Evolutionary conservation across 2,888 invertebrate species (phyloP), one percentile per base, ranked within the genome.

Genomic region (Ennomos erosarius): DNA sequence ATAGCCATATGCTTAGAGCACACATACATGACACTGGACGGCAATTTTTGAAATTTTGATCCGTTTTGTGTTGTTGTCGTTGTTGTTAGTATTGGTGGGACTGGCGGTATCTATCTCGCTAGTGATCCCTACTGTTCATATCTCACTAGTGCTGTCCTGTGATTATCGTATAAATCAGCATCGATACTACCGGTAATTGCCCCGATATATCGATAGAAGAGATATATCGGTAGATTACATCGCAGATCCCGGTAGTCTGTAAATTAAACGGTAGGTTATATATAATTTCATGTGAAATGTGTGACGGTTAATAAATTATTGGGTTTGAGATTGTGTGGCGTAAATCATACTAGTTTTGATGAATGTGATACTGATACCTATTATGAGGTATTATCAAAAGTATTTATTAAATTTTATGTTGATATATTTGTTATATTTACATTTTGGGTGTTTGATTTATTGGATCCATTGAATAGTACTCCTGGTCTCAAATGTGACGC

Each of bases 91-190:
- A n/a, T n/a, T n/a, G n/a, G n/a, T n/a, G n/a, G n/a, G n/a, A n/a
- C 26, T 3, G 26, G 4, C 4, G 26, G 4, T 4, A 6, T 26
- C 26, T 10, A 3, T 39, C 11, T 37, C n/a, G 12, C 8, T 10
- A 33, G 33, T 34, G 13, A 39, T 42, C 55, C 55, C 42, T 53
- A 62, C 58, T 56, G 53, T 34, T 13, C 36, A 39, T 12, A 42
- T 6, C 36, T 6, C 67, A 62, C 74, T 72, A 70, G 69, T 74
- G 69, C 71, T 69, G 78, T 78, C 78, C 82, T 74, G 77, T 86
- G 85, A 88, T 89, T 90, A 89, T 87, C 87, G 79, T 79, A 88
- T 90, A 90, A 89, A 88, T 90, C 89, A 87, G 77, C 71, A 69
- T 67, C 73, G 79, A 81, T 78, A 72, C 80, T 74, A 80, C 73